Evolutionary conservation across 2,113 vertebrate genomes (phyloP).

Genomic region (Melanostigma gelatinosum): DNA sequence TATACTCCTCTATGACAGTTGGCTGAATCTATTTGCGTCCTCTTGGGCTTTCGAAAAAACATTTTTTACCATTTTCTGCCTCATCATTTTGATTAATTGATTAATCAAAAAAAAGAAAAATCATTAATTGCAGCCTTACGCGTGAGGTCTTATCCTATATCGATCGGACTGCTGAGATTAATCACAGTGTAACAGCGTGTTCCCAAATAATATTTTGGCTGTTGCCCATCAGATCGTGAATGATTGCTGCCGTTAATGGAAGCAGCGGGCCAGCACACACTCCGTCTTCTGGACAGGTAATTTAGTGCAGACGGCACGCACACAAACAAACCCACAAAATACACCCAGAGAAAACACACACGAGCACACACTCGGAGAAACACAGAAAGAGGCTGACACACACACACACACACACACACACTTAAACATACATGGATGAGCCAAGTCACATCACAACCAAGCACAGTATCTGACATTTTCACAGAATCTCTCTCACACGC

Average conservation of each 20-base stretch:
- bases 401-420: neutral
- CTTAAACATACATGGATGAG: neutral
- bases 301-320: conserved; percentile 40
- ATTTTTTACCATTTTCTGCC: neutral
- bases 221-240: conserved; percentile 67
- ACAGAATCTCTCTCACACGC: neutral
- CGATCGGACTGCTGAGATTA: conserved; percentile 18
- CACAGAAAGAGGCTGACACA: neutral
- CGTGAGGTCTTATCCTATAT: conserved; percentile 5
- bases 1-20: no score
- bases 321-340: conserved; percentile 5
- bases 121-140: no score
- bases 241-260: conserved; percentile 62
- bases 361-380: neutral
- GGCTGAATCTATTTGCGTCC: no score
- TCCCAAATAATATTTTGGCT: conserved; percentile 52
- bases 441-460: conserved; percentile 5
- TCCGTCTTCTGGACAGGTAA: conserved; percentile 73
- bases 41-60: neutral
- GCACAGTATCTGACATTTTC: neutral
- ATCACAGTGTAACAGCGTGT: conserved; percentile 24
- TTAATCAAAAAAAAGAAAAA: neutral
- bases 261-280: conserved; percentile 45
- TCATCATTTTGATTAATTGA: no score
- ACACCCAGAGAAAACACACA: neutral